Base-by-base conservation (phyloP, 1,140 invertebrate genomes). In the Nixonia krombeini region DNA sequence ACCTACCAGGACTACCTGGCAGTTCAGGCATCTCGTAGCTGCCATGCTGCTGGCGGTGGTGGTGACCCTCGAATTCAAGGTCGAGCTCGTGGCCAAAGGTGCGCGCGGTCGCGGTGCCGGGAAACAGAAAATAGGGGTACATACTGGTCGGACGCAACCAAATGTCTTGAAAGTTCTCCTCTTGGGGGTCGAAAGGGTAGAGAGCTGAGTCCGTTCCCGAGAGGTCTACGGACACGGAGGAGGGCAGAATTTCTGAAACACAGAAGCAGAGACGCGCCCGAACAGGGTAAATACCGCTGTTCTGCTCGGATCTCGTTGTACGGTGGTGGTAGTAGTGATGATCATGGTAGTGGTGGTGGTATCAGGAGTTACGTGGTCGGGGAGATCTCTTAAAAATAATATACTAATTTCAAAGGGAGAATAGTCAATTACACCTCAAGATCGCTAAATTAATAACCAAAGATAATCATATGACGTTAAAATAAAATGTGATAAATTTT, bases 191-290 rank as follows among this genome's bases (percentile, higher is more conserved):
- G 79, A 83, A 84, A 49, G 85, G 82, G 82, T 87, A 85, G 66
- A 87, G 83, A 83, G 86, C 87, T 70, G 87, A 86, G 66, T 87
- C 86, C 73, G 87, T 86, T 76, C 85, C 86, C 72, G 86, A 85
- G 74, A 86, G 81, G 73, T 88, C 86, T 80, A 87, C 71, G 74
- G 82, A 80, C 80, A 80, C 81, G 78, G 76, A 80, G 33, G 80
- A 78, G 78, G 86, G 85, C 78, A 85, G 82, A 80, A 82, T 76
- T 81, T 87, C 87, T 88, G 87, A 87, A 87, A 87, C 84, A 87
- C 84, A 87, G 75, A 85, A 84, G 74, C 74, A 84, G 72, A 83
- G 74, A 72, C 74, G 75, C 72, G 75, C 68, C 74, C 77, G 80
- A 74, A 73, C 62, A 75, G 68, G 72, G 75, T 84, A 51, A 82